Base-by-base conservation (phyloP, 2,797 vertebrate genomes). In the Hydrophis major region DNA sequence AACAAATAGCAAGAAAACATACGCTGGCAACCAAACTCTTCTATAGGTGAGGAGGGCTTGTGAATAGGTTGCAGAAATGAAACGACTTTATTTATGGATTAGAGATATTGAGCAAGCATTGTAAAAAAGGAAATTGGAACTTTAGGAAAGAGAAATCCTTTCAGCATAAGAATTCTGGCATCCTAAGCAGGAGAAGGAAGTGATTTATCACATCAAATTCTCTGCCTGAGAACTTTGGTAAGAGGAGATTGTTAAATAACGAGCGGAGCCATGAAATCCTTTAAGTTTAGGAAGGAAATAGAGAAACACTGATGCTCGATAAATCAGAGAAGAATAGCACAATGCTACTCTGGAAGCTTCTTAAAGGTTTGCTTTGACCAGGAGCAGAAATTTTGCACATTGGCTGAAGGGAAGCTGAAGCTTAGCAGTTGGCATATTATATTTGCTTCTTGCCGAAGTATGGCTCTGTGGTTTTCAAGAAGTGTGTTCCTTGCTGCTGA, bases 101-200 rank as follows among this genome's bases (percentile, higher is more conserved):
- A 13, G 47, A 0, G 22, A 0, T 37, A 59, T 1, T n/a, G 86
- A 86, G 4, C 32, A 14, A 47, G 25, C 61, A 63, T 92, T 18
- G 27, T 53, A 50, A 11, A 6, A 20, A 93, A 93, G 61, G 69
- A 42, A 60, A 78, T 0, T 28, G 47, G 11, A 88, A 92, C 74
- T 10, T 56, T 0, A 55, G 59, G 61, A 50, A 88, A 4, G 25
- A 0, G 92, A 55, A 78, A 89, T 94, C 93, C 78, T 95, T 95
- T 96, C 96, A 96, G n/a, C 96, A 95, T 96, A 96, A 96, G 92
- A 96, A 95, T 61, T 0, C 0, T 7, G 60, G 42, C 1, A 47
- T 86, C 55, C 57, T 42, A 47, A 50, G 37, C 53, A 69, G 87
- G 47, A 12, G 59, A 42, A 20, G 90, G 93, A 83, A 56, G 50